Conservation (phyloP, 2,888 invertebrate genomes). For the Stenurella melanura region DNA sequence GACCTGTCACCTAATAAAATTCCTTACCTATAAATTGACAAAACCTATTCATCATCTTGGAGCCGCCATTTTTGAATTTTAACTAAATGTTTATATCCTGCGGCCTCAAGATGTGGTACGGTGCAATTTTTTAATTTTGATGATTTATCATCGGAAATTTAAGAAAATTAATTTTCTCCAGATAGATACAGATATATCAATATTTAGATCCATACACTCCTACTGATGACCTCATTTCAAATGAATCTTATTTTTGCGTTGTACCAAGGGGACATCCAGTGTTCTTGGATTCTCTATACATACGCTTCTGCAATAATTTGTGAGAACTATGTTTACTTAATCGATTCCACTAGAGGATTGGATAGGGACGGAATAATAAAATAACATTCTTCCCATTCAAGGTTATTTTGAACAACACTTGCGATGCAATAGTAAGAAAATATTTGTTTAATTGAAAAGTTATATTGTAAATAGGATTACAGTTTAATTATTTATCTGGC, state of each 20-base stretch:
- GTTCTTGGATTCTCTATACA: conserved; percentile 8
- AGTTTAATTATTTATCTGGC: not conserved
- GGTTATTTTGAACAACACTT: conserved; percentile 17
- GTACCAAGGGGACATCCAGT: conserved; percentile 16
- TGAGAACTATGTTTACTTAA: conserved; percentile 36
- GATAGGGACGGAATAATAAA: conserved; percentile 36
- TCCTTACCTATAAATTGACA: too few relatives aligned
- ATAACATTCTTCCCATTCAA: conserved; percentile 34
- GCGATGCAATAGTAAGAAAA: conserved; percentile 14
- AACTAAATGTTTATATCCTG: too few relatives aligned
- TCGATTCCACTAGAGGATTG: conserved; percentile 32
- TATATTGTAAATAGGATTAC: not conserved
- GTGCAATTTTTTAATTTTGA: too few relatives aligned
- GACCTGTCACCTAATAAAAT: too few relatives aligned
- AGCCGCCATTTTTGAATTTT: too few relatives aligned
- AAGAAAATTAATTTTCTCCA: too few relatives aligned
- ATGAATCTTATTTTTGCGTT: conserved; percentile 8
- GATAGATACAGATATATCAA: not conserved
- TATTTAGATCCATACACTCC: not conserved
- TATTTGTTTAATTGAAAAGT: conserved; percentile 25
- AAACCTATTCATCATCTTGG: too few relatives aligned
- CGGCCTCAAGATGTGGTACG: too few relatives aligned
- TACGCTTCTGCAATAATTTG: conserved; percentile 36
- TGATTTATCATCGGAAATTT: too few relatives aligned
- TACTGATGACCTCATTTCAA: not conserved